Percentiles rank a stretch among this genome's conserved stretches.
Conservation (phyloP, 2,797 vertebrate genomes). For the Pygocentrus nattereri region DNA sequence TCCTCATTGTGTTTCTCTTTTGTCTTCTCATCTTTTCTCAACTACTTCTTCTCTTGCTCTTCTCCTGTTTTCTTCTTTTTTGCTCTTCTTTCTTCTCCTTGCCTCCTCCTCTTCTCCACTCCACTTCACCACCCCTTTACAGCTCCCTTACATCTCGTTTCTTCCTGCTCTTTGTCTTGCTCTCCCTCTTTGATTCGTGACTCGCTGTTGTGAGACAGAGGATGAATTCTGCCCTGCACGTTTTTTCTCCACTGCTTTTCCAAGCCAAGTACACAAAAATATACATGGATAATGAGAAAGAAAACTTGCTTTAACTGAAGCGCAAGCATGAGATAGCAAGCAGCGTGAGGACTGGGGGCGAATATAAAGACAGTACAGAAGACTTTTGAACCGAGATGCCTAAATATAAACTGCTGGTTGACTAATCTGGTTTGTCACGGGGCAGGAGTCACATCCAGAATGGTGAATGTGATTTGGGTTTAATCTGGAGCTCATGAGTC, state of each 20-base stretch:
- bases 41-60: no score
- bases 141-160: not conserved
- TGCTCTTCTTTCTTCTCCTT: not conserved
- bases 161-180: not conserved
- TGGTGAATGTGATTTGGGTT: constrained; percentile 26
- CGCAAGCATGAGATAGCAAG: no score
- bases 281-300: not conserved
- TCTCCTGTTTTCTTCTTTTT: not conserved
- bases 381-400: constrained; percentile 11
- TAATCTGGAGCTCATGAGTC: constrained; percentile 34
- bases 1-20: not conserved
- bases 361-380: not conserved
- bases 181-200: not conserved
- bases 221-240: not conserved
- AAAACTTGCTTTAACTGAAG: not conserved
- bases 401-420: constrained; percentile 34
- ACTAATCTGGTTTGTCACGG: constrained; percentile 33
- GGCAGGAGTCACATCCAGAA: constrained; percentile 16
- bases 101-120: not conserved
- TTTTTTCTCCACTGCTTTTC: not conserved
- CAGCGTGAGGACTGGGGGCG: not conserved
- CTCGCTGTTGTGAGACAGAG: not conserved
- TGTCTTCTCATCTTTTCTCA: not conserved
- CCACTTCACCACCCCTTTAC: not conserved
- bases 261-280: not conserved